A percentile compares a stretch with the other conserved stretches of the same genome.
Evolutionary conservation across 2,797 vertebrate genomes (phyloP).

Genomic region (Brachyalestes nurse): DNA sequence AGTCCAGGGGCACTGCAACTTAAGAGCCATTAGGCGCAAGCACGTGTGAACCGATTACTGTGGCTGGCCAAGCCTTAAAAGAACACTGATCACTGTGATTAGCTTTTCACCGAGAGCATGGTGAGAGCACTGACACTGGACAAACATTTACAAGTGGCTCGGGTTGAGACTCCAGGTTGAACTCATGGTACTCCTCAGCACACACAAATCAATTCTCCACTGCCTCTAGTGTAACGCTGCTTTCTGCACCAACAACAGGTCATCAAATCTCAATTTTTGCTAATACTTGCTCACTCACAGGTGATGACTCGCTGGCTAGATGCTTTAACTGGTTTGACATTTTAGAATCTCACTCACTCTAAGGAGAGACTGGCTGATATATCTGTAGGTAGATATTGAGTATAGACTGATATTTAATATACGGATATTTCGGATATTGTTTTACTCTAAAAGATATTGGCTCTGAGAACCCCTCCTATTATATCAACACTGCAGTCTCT

Average conservation of each 20-base stretch:
- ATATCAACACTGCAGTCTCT: too few species aligned
- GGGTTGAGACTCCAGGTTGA: slow-evolving; percentile 41
- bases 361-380: not conserved
- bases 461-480: not conserved
- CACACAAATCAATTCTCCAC: slow-evolving; percentile 67
- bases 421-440: not conserved
- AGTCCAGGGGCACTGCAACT: slow-evolving; percentile 62
- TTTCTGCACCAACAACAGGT: slow-evolving; percentile 59
- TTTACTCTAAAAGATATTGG: not conserved
- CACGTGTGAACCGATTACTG: slow-evolving; percentile 75
- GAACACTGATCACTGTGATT: slow-evolving; percentile 73
- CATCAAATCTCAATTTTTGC: slow-evolving; percentile 62
- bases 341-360: not conserved
- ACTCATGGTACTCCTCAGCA: slow-evolving; percentile 55
- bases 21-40: slow-evolving; percentile 79
- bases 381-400: not conserved
- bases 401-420: not conserved
- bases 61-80: slow-evolving; percentile 76
- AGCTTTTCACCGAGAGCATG: slow-evolving; percentile 74
- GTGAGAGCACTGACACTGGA: slow-evolving; percentile 68
- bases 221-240: slow-evolving; percentile 57
- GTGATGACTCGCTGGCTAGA: slow-evolving; percentile 35
- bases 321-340: slow-evolving; percentile 3
- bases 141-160: slow-evolving; percentile 69
- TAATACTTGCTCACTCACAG: slow-evolving; percentile 61